phyloP scores from a whole-genome alignment of 2,888 invertebrate species.

The Chloroclystis v-ata region DNA sequence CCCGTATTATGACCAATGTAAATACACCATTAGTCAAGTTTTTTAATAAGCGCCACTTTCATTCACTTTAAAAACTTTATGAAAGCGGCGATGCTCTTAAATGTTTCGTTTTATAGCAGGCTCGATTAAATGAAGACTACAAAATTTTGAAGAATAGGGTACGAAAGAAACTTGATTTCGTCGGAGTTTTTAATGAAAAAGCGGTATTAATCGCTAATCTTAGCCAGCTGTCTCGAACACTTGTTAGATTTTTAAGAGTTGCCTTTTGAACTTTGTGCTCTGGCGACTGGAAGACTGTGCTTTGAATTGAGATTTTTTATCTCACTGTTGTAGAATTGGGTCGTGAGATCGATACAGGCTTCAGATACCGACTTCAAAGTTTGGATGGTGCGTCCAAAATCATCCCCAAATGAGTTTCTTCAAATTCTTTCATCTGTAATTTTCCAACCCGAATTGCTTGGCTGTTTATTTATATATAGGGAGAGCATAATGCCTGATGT shows the following conservation, averaged over 20 bases:
- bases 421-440: too few species aligned
- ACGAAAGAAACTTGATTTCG: constrained; percentile 28
- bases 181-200: constrained; percentile 47
- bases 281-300: constrained; percentile 17
- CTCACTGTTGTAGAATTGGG: neutral
- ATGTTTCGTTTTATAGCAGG: constrained; percentile 12
- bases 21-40: neutral
- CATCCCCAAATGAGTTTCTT: neutral
- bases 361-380: neutral
- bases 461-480: too few species aligned
- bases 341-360: neutral
- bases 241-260: constrained; percentile 30
- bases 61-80: neutral
- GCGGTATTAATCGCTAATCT: constrained; percentile 40
- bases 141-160: constrained; percentile 21
- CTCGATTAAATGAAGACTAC: constrained; percentile 27
- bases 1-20: too few species aligned
- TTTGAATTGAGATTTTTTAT: constrained; percentile 4
- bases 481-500: too few species aligned
- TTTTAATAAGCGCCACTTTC: neutral
- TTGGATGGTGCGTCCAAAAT: neutral
- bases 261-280: constrained; percentile 12
- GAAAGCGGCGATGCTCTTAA: constrained; percentile 6
- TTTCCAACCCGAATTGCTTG: too few species aligned
- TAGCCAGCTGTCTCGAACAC: constrained; percentile 39